Base-by-base conservation (phyloP, 2,888 invertebrate species). In the Cantharis rustica region DNA sequence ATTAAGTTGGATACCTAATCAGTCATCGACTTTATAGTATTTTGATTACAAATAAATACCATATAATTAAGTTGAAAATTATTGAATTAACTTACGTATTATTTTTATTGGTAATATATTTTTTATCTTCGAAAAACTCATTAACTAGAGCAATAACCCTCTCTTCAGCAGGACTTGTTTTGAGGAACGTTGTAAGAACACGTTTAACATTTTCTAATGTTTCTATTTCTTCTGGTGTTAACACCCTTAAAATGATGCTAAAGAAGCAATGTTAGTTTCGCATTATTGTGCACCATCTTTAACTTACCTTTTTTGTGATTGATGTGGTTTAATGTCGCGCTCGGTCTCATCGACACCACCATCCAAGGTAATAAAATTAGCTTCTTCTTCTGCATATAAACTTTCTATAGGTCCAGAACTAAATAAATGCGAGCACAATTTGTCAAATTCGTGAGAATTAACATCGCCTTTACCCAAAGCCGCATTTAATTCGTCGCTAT, bases 381-480 rank as follows among this genome's bases (percentile, higher is more conserved):
- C 0, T 4, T 26, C 61, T 13, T 66, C 16, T 10, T 20, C 23
- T 11, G 61, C n/a, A 68, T 61, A 69, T 10, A 69, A 16, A 3
- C 63, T 23, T 15, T 73, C 10, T 10, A 76, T 61, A 7, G 70
- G n/a, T 13, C 11, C 68, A 5, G 62, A 15, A 66, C 10, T 47
- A 5, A 71, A 27, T 9, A 78, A 1, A 47, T 83, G 77, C 2
- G 83, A 70, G 3, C 86, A 79, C 20, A 86, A 79, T 15, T 84
- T 81, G 0, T 79, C 77, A 15, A 87, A 86, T 74, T 88, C 88
- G 1, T 85, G 84, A 0, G 89, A 88, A 70, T 84, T 72, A 16
- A 85, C 82, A 72, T 82, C 83, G 10, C 64, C 17, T 16, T 66
- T 62, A 11, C 23, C 75, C 61, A 82, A 76, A 13, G 83, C 84